Percentiles rank a stretch among this genome's conserved stretches.
Evolutionary conservation across 2,113 vertebrate species (phyloP).

Genomic region (Speoplatyrhinus poulsoni): DNA sequence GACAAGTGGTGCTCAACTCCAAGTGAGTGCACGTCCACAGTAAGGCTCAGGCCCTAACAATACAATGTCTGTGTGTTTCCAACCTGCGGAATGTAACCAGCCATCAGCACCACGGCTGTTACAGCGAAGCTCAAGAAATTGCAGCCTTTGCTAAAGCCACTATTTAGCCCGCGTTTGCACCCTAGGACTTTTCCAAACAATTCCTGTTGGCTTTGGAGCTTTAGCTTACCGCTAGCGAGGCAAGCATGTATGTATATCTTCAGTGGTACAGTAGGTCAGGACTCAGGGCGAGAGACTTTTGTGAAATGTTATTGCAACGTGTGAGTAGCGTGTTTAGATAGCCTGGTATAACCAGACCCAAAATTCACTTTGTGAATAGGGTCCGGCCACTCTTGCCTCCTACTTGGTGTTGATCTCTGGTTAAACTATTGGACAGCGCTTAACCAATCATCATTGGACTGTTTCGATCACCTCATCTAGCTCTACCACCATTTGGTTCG

Average conservation of each 20-base stretch:
- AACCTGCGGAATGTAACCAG: background rate
- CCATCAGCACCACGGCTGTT: background rate
- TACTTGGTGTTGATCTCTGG: too few species aligned
- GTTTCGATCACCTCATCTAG: too few species aligned
- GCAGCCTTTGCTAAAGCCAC: background rate
- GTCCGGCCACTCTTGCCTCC: too few species aligned
- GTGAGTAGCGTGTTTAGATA: background rate
- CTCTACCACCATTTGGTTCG: too few species aligned
- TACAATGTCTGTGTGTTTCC: background rate
- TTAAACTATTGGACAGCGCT: too few species aligned
- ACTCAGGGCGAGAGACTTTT: background rate
- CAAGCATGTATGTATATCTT: background rate
- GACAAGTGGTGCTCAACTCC: slow-evolving; percentile 78
- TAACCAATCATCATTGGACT: too few species aligned
- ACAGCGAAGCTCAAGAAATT: too few species aligned
- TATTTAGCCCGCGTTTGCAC: background rate
- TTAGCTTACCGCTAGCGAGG: too few species aligned
- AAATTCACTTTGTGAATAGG: too few species aligned
- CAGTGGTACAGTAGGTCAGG: background rate
- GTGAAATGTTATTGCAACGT: background rate
- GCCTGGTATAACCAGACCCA: too few species aligned
- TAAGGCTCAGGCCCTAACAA: background rate
- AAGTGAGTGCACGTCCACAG: slow-evolving; percentile 81
- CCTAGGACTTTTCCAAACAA: background rate
- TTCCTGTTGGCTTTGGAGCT: background rate